These are phyloP conservation scores for Deladenus siricidicola DNA, from an alignment of 2,888 invertebrate species.

Conservation along the genomic window DNA sequence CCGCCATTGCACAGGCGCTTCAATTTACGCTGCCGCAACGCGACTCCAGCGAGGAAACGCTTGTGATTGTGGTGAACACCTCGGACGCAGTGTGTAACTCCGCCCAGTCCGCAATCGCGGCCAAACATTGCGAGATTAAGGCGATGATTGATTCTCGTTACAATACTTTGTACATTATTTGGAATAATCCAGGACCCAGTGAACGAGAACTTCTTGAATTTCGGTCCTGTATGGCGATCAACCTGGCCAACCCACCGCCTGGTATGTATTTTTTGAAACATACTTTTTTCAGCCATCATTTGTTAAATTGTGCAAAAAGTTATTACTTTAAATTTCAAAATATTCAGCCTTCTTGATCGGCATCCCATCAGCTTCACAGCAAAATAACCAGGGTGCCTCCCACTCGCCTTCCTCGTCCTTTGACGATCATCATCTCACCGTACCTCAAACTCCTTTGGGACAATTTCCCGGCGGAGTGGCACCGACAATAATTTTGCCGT, in stretches of 20 bases:
- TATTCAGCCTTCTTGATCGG: constrained; percentile 43
- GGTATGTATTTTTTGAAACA: too few relatives aligned
- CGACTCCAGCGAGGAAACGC: constrained; percentile 37
- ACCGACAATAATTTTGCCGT: constrained; percentile 33
- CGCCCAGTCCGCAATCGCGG: background rate
- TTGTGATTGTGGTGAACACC: constrained; percentile 39
- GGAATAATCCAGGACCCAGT: constrained; percentile 19
- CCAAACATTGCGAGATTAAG: background rate
- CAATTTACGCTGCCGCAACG: constrained; percentile 34
- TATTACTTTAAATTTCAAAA: background rate
- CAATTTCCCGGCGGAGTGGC: too few relatives aligned
- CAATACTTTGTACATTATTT: constrained; percentile 37
- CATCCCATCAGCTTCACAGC: constrained; percentile 41
- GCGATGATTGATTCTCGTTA: constrained; percentile 16
- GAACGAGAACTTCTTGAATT: constrained; percentile 14
- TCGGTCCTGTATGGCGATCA: constrained; percentile 27
- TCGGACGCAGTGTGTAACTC: constrained; percentile 30
- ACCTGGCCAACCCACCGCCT: constrained; percentile 45
- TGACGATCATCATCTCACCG: too few relatives aligned
- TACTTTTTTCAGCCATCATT: too few relatives aligned
- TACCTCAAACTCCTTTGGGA: constrained; percentile 31
- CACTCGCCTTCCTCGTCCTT: constrained; percentile 5
- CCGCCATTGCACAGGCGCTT: constrained; percentile 32
- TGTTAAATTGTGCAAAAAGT: too few relatives aligned
- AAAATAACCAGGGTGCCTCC: constrained; percentile 4